Evolutionary conservation across 2,113 vertebrate genomes (phyloP), one percentile per base, ranked within the genome.

Genomic region (Lethenteron camtschaticum): DNA sequence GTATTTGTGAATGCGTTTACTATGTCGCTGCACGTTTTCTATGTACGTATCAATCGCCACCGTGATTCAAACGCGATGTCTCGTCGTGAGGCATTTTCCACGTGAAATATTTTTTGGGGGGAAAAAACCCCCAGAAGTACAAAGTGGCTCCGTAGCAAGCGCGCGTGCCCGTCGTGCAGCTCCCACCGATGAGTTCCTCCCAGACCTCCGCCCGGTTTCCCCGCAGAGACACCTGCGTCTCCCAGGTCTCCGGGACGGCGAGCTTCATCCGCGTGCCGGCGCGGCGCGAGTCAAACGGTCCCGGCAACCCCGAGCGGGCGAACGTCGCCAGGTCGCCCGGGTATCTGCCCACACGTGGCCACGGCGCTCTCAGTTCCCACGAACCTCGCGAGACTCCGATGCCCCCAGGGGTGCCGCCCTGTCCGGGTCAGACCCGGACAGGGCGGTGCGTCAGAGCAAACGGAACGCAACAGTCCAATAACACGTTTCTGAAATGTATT

Each of bases 171-270:
- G 68, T 20, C 12, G 68, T 10, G 56, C 10, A 10, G 4, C 41
- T 41, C 72, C 11, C 60, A 92, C 88, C 87, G 1, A 92, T 86
- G 70, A 92, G 84, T 2, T 78, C 78, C 71, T 89, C 85, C 88
- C 88, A 90, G 57, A 81, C 83, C 0, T 75, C 57, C 2, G 83
- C 82, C 18, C 76, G 82, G 81, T 88, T 90, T 55, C 87, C 87
- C 18, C 75, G 73, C 55, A 59, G 75, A 71, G 85, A 86, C 70
- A 92, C 77, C 70, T 78, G 78, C 6, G 82, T 79, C 1, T 92
- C 87, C 88, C 87, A 90, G 0, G 86, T 89, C 70, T 83, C 77
- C 0, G 84, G 84, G 63, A 74, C 75, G 55, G 77, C 75, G 1
- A 92, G 83, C 72, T 80, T 87, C 85, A 92, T 90, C 11, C 83